Evolutionary conservation across 1,140 invertebrate species (phyloP).

Genomic region (Eulimnadia texana): DNA sequence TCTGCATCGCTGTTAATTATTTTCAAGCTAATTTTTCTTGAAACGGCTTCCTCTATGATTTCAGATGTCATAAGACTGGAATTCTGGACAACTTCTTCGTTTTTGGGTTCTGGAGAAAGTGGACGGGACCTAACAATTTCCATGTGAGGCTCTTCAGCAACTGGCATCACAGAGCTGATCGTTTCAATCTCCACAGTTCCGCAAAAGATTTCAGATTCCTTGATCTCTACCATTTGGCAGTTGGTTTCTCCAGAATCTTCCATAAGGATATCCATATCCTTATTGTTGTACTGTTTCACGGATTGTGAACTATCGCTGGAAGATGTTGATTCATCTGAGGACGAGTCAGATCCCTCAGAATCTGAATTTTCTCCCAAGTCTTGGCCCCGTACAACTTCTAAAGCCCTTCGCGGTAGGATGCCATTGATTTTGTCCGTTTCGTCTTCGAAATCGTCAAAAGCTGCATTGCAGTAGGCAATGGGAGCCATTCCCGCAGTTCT

Average conservation of each 20-base stretch:
- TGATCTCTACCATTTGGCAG: background rate
- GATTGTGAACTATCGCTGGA: background rate
- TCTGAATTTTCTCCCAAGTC: background rate
- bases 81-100: too few species aligned
- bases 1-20: background rate
- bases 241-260: background rate
- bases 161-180: constrained; percentile 3
- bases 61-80: background rate
- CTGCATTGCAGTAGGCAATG: constrained; percentile 31
- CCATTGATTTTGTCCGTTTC: background rate
- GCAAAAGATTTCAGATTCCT: constrained; percentile 8
- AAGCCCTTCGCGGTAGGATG: background rate
- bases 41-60: background rate
- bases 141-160: constrained; percentile 12
- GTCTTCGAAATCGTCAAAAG: constrained; percentile 25
- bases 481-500: background rate
- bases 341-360: background rate
- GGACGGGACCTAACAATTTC: constrained; percentile 10
- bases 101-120: background rate
- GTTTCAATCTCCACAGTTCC: constrained; percentile 11
- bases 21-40: background rate
- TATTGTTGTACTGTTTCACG: background rate
- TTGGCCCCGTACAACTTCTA: constrained; percentile 3
- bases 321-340: background rate
- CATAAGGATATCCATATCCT: background rate